phyloP scores from a whole-genome alignment of 2,888 invertebrate genomes.

The Synanthedon tipuliformis region DNA sequence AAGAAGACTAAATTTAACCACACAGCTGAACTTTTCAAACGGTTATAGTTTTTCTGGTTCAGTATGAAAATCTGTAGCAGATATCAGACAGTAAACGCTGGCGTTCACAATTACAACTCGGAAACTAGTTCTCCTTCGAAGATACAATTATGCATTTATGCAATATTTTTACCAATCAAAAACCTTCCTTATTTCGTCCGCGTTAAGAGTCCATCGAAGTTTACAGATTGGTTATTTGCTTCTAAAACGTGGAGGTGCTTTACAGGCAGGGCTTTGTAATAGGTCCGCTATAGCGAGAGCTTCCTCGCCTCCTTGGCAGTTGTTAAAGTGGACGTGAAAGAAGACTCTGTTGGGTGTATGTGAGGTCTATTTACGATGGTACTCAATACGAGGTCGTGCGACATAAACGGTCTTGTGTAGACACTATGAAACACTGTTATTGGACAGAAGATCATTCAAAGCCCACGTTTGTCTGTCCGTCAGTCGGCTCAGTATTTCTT shows the following conservation, averaged over 20 bases:
- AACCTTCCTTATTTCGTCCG: slow-evolving; percentile 27
- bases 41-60: no score
- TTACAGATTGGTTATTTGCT: slow-evolving; percentile 38
- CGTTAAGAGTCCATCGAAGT: slow-evolving; percentile 27
- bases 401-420: slow-evolving; percentile 58
- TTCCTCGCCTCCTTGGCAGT: slow-evolving; percentile 26
- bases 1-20: no score
- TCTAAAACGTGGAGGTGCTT: slow-evolving; percentile 61
- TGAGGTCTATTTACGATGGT: slow-evolving; percentile 29
- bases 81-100: slow-evolving; percentile 36
- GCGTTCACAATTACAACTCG: slow-evolving; percentile 40
- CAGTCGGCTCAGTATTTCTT: slow-evolving; percentile 50
- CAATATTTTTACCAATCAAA: slow-evolving; percentile 17
- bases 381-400: slow-evolving; percentile 47
- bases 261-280: slow-evolving; percentile 61
- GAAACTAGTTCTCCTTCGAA: slow-evolving; percentile 61
- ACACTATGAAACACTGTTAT: slow-evolving; percentile 63
- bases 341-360: slow-evolving; percentile 19
- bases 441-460: slow-evolving; percentile 56
- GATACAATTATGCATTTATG: slow-evolving; percentile 24
- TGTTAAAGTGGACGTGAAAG: slow-evolving; percentile 14
- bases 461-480: slow-evolving; percentile 29
- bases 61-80: no score
- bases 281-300: slow-evolving; percentile 39
- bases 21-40: no score